phyloP scores from a whole-genome alignment of 2,113 vertebrate species.

The Ptychochromis oligacanthus region DNA sequence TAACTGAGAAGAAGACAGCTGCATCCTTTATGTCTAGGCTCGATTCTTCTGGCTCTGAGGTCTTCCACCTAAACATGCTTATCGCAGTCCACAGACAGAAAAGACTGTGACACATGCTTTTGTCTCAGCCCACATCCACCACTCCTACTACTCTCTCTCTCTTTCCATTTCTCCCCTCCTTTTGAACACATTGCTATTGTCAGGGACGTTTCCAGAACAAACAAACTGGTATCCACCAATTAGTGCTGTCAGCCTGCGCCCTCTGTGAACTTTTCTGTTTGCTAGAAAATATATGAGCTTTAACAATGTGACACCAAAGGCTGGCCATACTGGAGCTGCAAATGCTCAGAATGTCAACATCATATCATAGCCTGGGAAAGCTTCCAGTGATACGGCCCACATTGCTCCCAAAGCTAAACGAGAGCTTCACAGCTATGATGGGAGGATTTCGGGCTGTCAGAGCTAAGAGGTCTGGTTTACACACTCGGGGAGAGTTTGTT shows the following conservation, averaged over 20 bases:
- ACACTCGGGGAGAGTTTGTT: constrained; percentile 34
- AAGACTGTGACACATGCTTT: constrained; percentile 68
- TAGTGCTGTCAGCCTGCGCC: constrained; percentile 45
- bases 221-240: constrained; percentile 52
- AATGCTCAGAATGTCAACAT: neutral
- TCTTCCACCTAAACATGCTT: constrained; percentile 63
- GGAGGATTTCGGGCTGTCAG: constrained; percentile 39
- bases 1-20: neutral
- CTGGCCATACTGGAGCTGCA: neutral
- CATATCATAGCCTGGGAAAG: constrained; percentile 5
- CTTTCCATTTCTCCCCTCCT: neutral
- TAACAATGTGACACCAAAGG: constrained; percentile 10
- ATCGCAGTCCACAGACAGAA: constrained; percentile 68
- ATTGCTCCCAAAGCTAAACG: constrained; percentile 27
- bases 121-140: constrained; percentile 64
- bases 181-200: constrained; percentile 38
- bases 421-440: constrained; percentile 18
- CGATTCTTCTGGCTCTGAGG: constrained; percentile 23
- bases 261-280: constrained; percentile 30
- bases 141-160: constrained; percentile 18
- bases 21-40: neutral
- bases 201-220: constrained; percentile 37
- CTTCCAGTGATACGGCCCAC: constrained; percentile 20
- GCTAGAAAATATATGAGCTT: constrained; percentile 31
- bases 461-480: constrained; percentile 37